Evolutionary conservation across 2,113 vertebrate species (phyloP), one percentile per base, ranked within the genome.

Genomic region (Otus sunia): DNA sequence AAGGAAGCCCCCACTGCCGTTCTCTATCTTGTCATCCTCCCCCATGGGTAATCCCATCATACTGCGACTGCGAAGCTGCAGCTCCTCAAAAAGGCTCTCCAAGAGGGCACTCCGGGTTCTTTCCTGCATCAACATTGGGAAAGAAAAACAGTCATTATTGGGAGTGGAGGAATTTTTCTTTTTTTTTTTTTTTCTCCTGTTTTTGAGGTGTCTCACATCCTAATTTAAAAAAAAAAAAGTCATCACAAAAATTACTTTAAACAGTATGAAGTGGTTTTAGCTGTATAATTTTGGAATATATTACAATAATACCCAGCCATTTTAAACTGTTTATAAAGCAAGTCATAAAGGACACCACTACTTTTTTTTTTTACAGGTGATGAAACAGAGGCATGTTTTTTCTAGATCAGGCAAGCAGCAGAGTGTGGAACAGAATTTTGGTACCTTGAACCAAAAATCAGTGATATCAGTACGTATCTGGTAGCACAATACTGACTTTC

Each of bases 21-120:
- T 97, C 69, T 98, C 98, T 80, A 99, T 98, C 82, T 98, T 97
- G 43, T 96, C 95, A 79, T 98, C 78, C 86, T 98, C 62, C 39
- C 95, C 64, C 9, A 78, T 10, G 86, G 97, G 94, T 86, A 98
- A 97, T 59, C 98, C 98, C 98, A 98, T 97, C 99, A 99, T 99
- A 94, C 96, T 98, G 86, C 98, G 98, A 85, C 99, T 99, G 60
- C 98, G 98, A 13, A 98, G 98, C 64, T 97, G 97, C 66, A 99
- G 97, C 94, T 99, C 99, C 49, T 98, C 98, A 86, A 98, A 98
- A 81, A 99, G 95, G 23, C 98, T 98, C 91, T 99, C 99, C 37
- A 99, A 96, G 58, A 99, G 99, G 27, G 98, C 98, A 39, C 98
- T 98, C 45, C 99, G 98, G 7, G 99, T 99, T 29, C 99, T 99